Percentiles rank a stretch among this genome's conserved stretches.
phyloP scores from a whole-genome alignment of 2,888 invertebrate species.

The Trypoxylon attenuatum region DNA sequence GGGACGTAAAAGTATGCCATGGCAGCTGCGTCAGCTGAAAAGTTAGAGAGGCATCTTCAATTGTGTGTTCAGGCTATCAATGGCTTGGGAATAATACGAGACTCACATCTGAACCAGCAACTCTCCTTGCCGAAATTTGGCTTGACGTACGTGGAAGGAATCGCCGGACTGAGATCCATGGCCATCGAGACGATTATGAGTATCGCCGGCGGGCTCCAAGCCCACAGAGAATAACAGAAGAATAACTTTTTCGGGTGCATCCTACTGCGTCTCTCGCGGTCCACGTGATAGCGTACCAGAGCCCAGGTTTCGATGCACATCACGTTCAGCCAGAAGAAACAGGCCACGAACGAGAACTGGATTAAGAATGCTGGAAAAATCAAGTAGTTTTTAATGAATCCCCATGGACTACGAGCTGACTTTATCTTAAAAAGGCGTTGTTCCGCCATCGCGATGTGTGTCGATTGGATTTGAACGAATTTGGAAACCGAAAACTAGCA shows the following conservation, averaged over 20 bases:
- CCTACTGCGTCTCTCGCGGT: conserved; percentile 36
- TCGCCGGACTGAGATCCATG: conserved; percentile 79
- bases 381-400: conserved; percentile 22
- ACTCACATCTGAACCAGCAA: conserved; percentile 81
- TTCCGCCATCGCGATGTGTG: background rate
- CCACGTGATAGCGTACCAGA: conserved; percentile 72
- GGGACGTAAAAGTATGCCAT: conserved; percentile 81
- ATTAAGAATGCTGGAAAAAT: conserved; percentile 79
- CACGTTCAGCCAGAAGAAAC: conserved; percentile 83
- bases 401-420: background rate
- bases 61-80: background rate
- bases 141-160: conserved; percentile 78
- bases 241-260: conserved; percentile 67
- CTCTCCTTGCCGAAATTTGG: conserved; percentile 78
- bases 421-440: conserved; percentile 4
- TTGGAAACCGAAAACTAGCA: background rate
- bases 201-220: conserved; percentile 76
- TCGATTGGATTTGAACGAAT: background rate
- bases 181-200: conserved; percentile 77
- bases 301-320: conserved; percentile 82
- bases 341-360: conserved; percentile 81
- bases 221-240: conserved; percentile 79
- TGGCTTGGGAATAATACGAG: background rate
- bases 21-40: conserved; percentile 77
- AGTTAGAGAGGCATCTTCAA: background rate